phyloP scores from a whole-genome alignment of 2,113 vertebrate genomes.

The Calyptomena viridis region DNA sequence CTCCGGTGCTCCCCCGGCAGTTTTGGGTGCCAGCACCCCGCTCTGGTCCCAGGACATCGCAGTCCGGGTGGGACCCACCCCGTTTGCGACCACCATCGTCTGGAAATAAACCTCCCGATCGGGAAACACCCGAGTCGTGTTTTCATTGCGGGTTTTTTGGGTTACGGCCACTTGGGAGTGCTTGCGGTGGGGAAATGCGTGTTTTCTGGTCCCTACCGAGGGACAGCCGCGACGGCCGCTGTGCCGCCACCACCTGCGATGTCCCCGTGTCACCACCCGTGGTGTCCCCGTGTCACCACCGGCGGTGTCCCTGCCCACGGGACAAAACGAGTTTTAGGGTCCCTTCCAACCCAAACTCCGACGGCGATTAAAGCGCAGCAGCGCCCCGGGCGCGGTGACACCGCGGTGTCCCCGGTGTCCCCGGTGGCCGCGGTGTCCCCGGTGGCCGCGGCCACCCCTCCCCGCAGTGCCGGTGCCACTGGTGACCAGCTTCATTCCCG shows the following conservation, averaged over 20 bases:
- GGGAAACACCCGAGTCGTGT: neutral
- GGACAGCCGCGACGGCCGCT: neutral
- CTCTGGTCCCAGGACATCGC: fast-evolving
- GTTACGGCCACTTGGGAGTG: fast-evolving
- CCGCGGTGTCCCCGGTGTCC: too few relatives aligned
- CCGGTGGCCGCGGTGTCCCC: too few relatives aligned
- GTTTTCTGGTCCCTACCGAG: fast-evolving
- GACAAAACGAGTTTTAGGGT: neutral
- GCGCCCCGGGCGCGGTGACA: too few relatives aligned
- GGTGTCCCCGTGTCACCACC: neutral
- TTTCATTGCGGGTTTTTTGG: neutral
- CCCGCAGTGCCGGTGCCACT: neutral
- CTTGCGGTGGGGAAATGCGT: fast-evolving
- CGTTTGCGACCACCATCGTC: fast-evolving
- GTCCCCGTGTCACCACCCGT: neutral
- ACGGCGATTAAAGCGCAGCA: neutral
- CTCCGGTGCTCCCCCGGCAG: too few relatives aligned
- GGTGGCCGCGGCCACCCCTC: too few relatives aligned
- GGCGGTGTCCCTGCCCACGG: neutral
- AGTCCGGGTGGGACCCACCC: fast-evolving
- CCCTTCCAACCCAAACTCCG: neutral
- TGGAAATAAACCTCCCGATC: neutral
- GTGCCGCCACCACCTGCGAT: neutral
- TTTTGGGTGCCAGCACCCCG: neutral
- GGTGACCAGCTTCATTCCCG: conserved; percentile 11